A percentile compares a stretch with the other conserved stretches of the same genome.
phyloP scores from a whole-genome alignment of 2,113 vertebrate species.

The Benitochromis conjunctus region DNA sequence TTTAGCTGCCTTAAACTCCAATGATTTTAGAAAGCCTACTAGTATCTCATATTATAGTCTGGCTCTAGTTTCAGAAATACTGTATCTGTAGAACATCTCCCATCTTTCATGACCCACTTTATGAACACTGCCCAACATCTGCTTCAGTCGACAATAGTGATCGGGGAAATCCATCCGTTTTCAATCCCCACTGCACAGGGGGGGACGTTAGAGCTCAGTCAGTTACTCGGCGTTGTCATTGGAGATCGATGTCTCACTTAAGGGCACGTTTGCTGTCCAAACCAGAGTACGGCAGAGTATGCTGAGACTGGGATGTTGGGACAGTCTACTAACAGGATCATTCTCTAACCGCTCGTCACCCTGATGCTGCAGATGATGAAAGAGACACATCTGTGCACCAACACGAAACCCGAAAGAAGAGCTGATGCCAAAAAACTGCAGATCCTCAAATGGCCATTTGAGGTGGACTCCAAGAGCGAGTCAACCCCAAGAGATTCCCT shows the following conservation, averaged over 20 bases:
- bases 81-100: background rate
- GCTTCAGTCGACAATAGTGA: background rate
- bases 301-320: background rate
- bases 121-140: background rate
- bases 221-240: background rate
- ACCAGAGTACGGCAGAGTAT: background rate
- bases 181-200: background rate
- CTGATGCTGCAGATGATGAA: background rate
- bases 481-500: background rate
- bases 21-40: background rate
- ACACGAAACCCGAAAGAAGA: background rate
- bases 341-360: background rate
- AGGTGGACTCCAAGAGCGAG: background rate
- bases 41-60: background rate
- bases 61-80: background rate
- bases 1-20: background rate
- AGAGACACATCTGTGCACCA: background rate
- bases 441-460: background rate
- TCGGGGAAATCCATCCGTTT: background rate
- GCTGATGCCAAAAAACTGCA: background rate
- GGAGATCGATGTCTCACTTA: constrained; percentile 32
- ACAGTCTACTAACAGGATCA: background rate
- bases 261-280: background rate
- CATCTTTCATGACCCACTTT: background rate
- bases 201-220: background rate